Conservation (phyloP, 2,797 vertebrate species). For the Acanthis flammea region DNA sequence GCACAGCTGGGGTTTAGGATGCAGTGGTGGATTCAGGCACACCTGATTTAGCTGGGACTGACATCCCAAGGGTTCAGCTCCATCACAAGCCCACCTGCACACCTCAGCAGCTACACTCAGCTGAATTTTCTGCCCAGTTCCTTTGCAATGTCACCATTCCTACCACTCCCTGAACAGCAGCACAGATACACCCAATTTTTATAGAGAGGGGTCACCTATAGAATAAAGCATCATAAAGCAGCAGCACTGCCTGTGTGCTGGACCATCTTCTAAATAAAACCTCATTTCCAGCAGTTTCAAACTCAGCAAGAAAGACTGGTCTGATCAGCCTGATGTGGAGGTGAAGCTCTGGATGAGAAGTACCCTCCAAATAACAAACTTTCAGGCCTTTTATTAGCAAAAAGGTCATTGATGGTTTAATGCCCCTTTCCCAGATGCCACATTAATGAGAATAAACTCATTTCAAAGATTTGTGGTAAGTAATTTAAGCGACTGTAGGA, state of each 20-base stretch:
- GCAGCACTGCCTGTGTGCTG: neutral
- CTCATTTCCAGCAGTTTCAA: neutral
- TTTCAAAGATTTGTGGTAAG: conserved; percentile 61
- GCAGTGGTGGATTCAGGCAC: neutral
- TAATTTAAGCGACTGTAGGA: conserved; percentile 29
- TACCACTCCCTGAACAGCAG: neutral
- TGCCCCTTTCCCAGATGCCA: conserved; percentile 11
- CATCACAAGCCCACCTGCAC: neutral
- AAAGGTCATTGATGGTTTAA: conserved; percentile 47
- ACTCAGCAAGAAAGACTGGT: neutral
- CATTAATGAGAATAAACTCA: conserved; percentile 47
- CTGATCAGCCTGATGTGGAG: neutral
- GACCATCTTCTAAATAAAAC: neutral
- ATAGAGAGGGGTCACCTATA: neutral
- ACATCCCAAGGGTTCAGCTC: neutral
- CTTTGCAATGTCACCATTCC: neutral
- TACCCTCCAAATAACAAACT: neutral
- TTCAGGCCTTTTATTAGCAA: conserved; percentile 1
- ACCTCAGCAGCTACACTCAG: neutral
- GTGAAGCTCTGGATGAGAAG: neutral
- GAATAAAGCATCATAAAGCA: neutral
- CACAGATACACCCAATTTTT: neutral
- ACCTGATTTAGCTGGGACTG: neutral
- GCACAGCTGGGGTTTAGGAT: neutral
- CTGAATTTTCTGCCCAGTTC: neutral